A percentile compares a stretch with the other conserved stretches of the same genome.
Conservation (phyloP, 2,888 invertebrate species). For the Sylvicola fuscatus region DNA sequence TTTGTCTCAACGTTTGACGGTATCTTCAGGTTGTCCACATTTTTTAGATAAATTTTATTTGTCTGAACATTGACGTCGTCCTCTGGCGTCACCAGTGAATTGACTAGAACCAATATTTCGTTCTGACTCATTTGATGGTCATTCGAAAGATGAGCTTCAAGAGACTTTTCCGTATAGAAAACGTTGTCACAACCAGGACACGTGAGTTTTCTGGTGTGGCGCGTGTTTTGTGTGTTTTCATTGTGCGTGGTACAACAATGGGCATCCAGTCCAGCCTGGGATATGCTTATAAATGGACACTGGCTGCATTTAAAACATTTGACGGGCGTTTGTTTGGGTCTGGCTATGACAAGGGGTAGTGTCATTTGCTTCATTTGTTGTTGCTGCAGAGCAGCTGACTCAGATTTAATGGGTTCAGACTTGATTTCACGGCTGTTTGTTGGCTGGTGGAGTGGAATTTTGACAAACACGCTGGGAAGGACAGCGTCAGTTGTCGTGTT, state of each 20-base stretch:
- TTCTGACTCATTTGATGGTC: constrained; percentile 45
- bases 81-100: too few relatives aligned
- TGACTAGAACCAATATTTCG: constrained; percentile 32
- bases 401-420: constrained; percentile 23
- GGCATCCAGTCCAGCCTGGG: constrained; percentile 10
- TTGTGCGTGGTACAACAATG: constrained; percentile 9
- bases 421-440: constrained; percentile 18
- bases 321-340: constrained; percentile 4
- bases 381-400: constrained; percentile 10
- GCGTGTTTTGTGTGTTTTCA: background rate
- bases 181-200: constrained; percentile 48
- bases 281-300: constrained; percentile 18
- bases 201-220: constrained; percentile 25
- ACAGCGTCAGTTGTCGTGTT: background rate
- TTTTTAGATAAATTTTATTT: constrained; percentile 22
- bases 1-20: too few relatives aligned
- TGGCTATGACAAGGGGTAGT: constrained; percentile 6
- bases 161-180: constrained; percentile 38
- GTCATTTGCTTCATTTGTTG: background rate
- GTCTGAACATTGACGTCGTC: constrained; percentile 3
- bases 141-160: constrained; percentile 40
- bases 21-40: constrained; percentile 20
- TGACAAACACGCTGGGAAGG: constrained; percentile 6
- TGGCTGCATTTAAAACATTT: constrained; percentile 15
- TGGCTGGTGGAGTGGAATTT: constrained; percentile 15